Base-by-base conservation (phyloP, 2,113 vertebrate species). In the Motacilla tschutschensis region DNA sequence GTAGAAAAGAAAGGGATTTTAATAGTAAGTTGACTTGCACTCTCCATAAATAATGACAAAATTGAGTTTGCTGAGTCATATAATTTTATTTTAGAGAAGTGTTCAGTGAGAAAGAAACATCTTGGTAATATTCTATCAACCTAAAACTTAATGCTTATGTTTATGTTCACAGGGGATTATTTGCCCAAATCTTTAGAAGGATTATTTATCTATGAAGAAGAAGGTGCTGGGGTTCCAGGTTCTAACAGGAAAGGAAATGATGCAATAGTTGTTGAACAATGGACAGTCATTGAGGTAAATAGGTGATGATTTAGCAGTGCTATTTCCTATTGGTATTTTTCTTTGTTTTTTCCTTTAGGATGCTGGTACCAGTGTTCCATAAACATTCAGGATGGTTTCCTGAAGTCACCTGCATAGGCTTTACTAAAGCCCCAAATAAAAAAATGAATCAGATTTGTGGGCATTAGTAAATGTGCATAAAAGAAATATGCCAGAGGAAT, bases 201-300 rank as follows among this genome's bases (percentile, higher is more conserved):
- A 17, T 93, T 99, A 93, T 99, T 99, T 89, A 97, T 99, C 87
- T 99, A 98, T 3, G 99, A 99, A 95, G 99, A 99, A 95, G 97
- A 97, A 71, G 95, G 95, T 79, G 81, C 95, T 75, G 95, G 94
- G 33, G 48, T 96, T 81, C 96, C 96, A 62, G 96, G 96, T 59
- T 94, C 95, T 46, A 93, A 85, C 87, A 96, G 94, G 87, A 97
- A 94, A 36, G 98, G 98, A 95, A 99, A 99, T 67, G 99, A 99
- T 95, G 98, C 98, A 71, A 99, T 99, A 47, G 98, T 99, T 31
- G 99, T 99, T 12, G 99, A 99, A 95, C 99, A 99, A 95, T 99
- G 98, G 98, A 99, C 98, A 1, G 97, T 99, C 84, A 98, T 99
- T 75, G 98, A 99, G 98, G 99, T 99, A 94, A 97, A 93, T 33